These are phyloP conservation scores for Procambarus virginalis DNA, from an alignment of 1,140 invertebrate species.

Conservation along the genomic window DNA sequence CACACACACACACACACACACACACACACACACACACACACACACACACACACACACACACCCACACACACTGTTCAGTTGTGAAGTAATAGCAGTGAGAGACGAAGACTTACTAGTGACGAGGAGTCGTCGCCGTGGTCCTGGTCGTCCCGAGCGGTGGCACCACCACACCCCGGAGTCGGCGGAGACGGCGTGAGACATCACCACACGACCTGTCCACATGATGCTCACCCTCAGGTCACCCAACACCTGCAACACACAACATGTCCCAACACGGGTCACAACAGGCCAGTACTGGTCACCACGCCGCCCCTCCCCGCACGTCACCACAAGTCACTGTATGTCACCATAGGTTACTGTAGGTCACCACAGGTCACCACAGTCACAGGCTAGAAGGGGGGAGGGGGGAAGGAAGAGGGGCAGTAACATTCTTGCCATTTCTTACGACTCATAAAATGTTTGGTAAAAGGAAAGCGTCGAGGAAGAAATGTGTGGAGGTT, in stretches of 20 bases:
- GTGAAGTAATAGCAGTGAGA: neutral
- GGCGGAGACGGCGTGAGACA: constrained; percentile 57
- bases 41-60: no score
- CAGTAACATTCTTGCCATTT: no score
- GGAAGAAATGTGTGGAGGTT: no score
- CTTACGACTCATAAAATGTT: no score
- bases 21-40: no score
- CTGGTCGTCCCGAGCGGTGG: constrained; percentile 2
- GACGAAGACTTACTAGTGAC: constrained; percentile 56
- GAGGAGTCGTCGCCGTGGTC: constrained; percentile 36
- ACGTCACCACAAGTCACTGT: no score
- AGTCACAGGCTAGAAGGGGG: no score
- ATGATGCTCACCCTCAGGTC: constrained; percentile 49
- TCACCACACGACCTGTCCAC: constrained; percentile 61
- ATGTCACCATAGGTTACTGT: no score
- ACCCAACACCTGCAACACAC: constrained; percentile 20
- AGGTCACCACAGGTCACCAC: neutral
- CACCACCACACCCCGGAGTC: constrained; percentile 65
- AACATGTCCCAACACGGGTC: neutral
- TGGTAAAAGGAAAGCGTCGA: no score
- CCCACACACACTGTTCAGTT: no score
- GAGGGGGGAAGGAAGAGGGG: no score
- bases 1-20: no score
- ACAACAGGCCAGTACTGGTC: neutral
- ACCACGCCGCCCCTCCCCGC: neutral